A percentile compares a stretch with the other conserved stretches of the same genome.
phyloP scores from a whole-genome alignment of 2,888 invertebrate genomes.

The Prostheceraeus crozeri region DNA sequence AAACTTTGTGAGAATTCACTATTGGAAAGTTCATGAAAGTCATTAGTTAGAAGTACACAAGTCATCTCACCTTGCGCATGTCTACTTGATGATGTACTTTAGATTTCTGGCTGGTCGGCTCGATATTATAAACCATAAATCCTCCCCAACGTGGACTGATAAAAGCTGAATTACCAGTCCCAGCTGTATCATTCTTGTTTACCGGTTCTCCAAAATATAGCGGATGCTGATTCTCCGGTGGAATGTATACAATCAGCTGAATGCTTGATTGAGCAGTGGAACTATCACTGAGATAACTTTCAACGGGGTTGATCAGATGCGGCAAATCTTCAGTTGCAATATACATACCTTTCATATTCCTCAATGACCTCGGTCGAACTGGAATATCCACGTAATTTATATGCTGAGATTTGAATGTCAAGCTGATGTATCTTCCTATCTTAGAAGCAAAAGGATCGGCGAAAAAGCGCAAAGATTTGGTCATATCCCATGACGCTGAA shows the following conservation, averaged over 20 bases:
- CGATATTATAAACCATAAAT: constrained; percentile 66
- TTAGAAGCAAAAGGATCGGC: constrained; percentile 19
- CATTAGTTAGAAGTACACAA: too few relatives aligned
- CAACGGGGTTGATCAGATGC: constrained; percentile 74
- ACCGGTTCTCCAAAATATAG: constrained; percentile 62
- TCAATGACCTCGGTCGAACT: too few relatives aligned
- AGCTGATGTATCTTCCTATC: background rate
- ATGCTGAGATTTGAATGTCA: background rate
- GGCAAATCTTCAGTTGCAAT: constrained; percentile 72
- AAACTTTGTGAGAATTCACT: too few relatives aligned
- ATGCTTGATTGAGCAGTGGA: constrained; percentile 72
- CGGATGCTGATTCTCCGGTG: constrained; percentile 64
- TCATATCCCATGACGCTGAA: constrained; percentile 66
- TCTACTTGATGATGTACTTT: too few relatives aligned
- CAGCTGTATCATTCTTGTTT: constrained; percentile 52
- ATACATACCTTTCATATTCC: too few relatives aligned
- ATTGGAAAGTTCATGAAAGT: too few relatives aligned
- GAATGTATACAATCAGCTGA: constrained; percentile 75
- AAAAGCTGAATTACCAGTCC: too few relatives aligned
- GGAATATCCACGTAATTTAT: constrained; percentile 28
- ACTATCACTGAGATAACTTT: constrained; percentile 71
- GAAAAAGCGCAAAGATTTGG: constrained; percentile 64
- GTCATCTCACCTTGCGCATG: too few relatives aligned
- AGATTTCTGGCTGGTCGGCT: too few relatives aligned
- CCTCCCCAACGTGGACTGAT: constrained; percentile 73